Percentiles rank a stretch among this genome's conserved stretches.
Conservation (phyloP, 2,888 invertebrate genomes). For the Leucophenga maculata region DNA sequence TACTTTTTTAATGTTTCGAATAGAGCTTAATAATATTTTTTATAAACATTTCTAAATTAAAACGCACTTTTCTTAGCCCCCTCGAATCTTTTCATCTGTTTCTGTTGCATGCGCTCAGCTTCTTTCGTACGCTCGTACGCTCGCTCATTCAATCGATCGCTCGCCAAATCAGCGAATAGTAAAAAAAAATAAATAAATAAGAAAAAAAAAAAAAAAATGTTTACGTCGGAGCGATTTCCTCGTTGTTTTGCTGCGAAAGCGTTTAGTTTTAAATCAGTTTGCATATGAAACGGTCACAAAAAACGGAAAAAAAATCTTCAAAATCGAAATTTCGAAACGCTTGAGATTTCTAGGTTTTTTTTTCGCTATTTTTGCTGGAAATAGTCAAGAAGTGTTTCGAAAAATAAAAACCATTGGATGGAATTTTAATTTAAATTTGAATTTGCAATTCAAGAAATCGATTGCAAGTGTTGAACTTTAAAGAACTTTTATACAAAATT, state of each 20-base stretch:
- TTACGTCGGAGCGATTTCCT: slow-evolving; percentile 24
- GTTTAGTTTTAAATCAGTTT: slow-evolving; percentile 45
- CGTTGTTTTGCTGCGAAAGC: slow-evolving; percentile 28
- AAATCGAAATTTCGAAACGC: too few species aligned
- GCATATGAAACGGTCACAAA: slow-evolving; percentile 41
- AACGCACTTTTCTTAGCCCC: too few species aligned
- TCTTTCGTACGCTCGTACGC: not conserved
- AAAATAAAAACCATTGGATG: slow-evolving; percentile 1
- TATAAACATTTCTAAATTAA: too few species aligned
- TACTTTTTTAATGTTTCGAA: too few species aligned
- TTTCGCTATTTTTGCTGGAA: too few species aligned
- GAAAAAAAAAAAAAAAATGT: too few species aligned
- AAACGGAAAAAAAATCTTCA: not conserved
- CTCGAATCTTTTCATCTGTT: too few species aligned
- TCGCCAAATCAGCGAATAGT: not conserved
- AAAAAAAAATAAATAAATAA: too few species aligned
- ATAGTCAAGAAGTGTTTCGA: too few species aligned
- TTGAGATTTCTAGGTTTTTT: too few species aligned
- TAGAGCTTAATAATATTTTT: too few species aligned
- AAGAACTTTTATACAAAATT: not conserved
- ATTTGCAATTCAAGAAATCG: slow-evolving; percentile 31
- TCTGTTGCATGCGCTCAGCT: not conserved
- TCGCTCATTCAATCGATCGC: slow-evolving; percentile 28
- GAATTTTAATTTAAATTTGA: slow-evolving; percentile 19
- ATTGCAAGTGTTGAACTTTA: not conserved